These are phyloP conservation scores for Anastrepha ludens DNA, from an alignment of 1,140 invertebrate species.

Conservation along the genomic window DNA sequence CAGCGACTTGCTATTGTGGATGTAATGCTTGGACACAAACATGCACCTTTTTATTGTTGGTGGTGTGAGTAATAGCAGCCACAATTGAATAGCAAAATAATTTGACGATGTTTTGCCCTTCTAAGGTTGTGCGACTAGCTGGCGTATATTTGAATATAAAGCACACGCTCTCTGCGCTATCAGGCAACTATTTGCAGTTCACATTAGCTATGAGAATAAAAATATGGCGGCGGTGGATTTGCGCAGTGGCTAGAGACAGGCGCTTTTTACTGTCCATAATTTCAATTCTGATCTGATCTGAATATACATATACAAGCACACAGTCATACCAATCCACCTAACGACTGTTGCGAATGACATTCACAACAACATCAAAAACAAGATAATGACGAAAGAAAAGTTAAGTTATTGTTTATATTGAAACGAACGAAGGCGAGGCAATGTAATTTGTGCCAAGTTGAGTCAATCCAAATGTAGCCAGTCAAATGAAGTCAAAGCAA, in stretches of 20 bases:
- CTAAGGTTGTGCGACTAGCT: background rate
- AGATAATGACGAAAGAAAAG: background rate
- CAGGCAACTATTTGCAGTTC: background rate
- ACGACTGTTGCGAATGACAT: background rate
- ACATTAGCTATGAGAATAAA: too few species aligned
- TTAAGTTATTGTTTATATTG: constrained; percentile 10
- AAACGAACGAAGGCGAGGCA: background rate
- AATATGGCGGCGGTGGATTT: background rate
- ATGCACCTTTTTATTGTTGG: background rate
- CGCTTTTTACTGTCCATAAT: background rate
- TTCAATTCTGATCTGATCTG: background rate
- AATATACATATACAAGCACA: background rate
- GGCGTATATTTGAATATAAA: background rate
- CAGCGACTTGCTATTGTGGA: background rate
- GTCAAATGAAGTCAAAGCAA: background rate
- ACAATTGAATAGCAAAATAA: background rate
- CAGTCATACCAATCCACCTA: background rate
- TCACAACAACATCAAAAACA: background rate
- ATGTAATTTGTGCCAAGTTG: background rate
- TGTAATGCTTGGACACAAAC: background rate
- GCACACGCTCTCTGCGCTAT: background rate
- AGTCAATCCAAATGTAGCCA: background rate
- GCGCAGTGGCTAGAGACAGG: background rate
- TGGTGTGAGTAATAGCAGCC: background rate
- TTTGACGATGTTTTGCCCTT: background rate